Evolutionary conservation across 1,140 invertebrate genomes (phyloP), one percentile per base, ranked within the genome.

Genomic region (Bombus difficillimus): DNA sequence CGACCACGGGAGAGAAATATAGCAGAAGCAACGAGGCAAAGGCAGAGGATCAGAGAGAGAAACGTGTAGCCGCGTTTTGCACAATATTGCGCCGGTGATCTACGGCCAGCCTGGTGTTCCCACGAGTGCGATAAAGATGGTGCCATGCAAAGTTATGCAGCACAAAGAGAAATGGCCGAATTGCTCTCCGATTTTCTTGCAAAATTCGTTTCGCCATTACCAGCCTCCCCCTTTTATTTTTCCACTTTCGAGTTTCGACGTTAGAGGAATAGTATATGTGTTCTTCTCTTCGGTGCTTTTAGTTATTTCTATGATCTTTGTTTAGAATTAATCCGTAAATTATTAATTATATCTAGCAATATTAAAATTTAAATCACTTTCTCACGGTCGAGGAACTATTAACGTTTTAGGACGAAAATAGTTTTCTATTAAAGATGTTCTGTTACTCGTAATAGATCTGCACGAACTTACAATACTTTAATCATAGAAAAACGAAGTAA

Each of bases 41-140:
- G 47, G 43, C 13, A 79, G 37, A 64, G 66, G 78, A 66, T 43
- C 47, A 72, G 62, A 68, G 37, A 76, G 47, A 59, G 68, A 85
- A 69, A 74, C 69, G 85, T 81, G 74, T 77, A 85, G 87, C 86
- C 92, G 90, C 91, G 90, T 93, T 93, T 93, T 93, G 93, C 86
- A 90, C 91, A 93, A 93, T 94, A 94, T 94, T 92, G 93, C 91
- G 87, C 87, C 87, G 81, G 89, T 93, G 93, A 93, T 93, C 90
- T 93, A 94, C 92, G 90, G 88, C 88, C 91, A 71, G 90, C 41
- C 74, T 77, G 86, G 85, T 88, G 91, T 92, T 94, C 93, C 93
- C 94, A 93, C 92, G 93, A 93, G 93, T 93, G 90, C 90, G 93
- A 94, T 93, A 92, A 94, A 93, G 93, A 94, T 88, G 90, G 89